Evolutionary conservation across 2,888 invertebrate genomes (phyloP).

Genomic region (Rhingia rostrata): DNA sequence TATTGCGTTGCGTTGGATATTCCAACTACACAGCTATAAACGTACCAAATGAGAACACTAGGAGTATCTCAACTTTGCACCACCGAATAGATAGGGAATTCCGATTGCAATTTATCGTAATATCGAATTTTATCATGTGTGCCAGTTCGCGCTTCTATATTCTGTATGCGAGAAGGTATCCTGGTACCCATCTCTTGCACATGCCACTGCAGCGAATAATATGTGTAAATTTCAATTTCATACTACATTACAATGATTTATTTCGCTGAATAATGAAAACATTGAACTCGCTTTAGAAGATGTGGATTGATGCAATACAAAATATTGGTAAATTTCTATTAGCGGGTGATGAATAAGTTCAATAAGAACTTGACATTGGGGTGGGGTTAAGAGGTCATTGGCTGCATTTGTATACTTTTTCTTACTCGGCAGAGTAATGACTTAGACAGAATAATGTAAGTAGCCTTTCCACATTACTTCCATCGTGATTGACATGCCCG

Average conservation of each 20-base stretch:
- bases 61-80: conserved; percentile 7
- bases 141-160: conserved; percentile 30
- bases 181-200: background rate
- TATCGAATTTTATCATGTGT: conserved; percentile 55
- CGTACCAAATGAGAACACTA: conserved; percentile 3
- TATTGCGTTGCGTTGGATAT: conserved; percentile 41
- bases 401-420: no score
- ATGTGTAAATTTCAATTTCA: conserved; percentile 64
- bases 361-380: no score
- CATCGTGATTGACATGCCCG: no score
- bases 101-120: conserved; percentile 57
- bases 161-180: background rate
- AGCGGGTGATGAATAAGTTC: conserved; percentile 20
- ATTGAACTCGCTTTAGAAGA: conserved; percentile 27
- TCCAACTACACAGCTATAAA: conserved; percentile 7
- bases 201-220: conserved; percentile 28
- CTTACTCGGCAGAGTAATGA: no score
- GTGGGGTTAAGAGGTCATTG: no score
- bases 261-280: conserved; percentile 50
- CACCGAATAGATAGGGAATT: conserved; percentile 41
- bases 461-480: no score
- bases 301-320: conserved; percentile 28
- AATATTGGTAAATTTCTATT: conserved; percentile 40
- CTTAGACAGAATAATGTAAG: no score
- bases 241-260: conserved; percentile 66